Evolutionary conservation across 2,888 invertebrate species (phyloP), one percentile per base, ranked within the genome.

Genomic region (Lasioglossum pauxillum): DNA sequence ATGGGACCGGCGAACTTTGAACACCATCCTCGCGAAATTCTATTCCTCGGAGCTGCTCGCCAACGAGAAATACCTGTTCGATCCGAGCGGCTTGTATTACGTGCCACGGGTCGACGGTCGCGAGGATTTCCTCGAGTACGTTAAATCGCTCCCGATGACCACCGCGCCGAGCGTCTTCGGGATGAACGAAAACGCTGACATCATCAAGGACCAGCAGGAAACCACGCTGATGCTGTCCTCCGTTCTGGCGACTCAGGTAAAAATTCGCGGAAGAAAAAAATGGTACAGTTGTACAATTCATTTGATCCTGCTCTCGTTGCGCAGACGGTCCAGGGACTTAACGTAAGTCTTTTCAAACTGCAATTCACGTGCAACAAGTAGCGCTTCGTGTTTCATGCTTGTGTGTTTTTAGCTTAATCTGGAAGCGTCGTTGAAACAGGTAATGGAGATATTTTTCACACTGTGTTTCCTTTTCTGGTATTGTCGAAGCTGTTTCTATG

Each of bases 111-210:
- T 97, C 87, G 96, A 96, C 75, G 97, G 97, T 89, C 97, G 98
- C 93, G 96, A 97, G 0, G 97, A 97, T 75, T 98, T 97, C 95
- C 95, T 98, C 78, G 94, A 95, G 14, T 98, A 97, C 93, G 96
- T 97, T 0, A 96, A 96, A 44, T 96, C 97, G n/a, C 94, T 99
- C 92, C 99, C 99, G 1, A 96, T 97, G 91, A 96, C 96, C 46
- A 97, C 98, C 31, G 96, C 97, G 69, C 99, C 99, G 0, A 97
- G 97, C 76, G 97, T 99, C 64, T 99, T 99, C 95, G 99, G 99
- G 2, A 98, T 99, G 97, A 97, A 99, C 95, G 97, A 98, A 84
- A 99, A 99, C 95, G 98, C 98, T 0, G 98, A 98, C 93, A 98
- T 99, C 92, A 97, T 98, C 93, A 98, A 98, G 94, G 98, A 99